Conservation (phyloP, 2,888 invertebrate genomes). For the Hirtodrosophila histrioides region DNA sequence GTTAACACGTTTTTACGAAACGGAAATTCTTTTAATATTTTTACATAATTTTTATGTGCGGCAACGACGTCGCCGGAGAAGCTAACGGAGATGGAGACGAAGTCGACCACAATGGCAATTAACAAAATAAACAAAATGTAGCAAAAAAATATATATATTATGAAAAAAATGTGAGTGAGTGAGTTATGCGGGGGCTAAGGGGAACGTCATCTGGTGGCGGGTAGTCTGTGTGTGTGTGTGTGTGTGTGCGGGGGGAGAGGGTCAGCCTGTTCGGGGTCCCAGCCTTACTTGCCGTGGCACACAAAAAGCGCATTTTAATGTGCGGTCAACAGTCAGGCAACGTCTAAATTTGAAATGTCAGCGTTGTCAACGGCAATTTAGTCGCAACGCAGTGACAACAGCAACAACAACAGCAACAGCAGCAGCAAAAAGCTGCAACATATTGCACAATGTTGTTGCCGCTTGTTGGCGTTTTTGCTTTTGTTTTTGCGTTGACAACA, state of each 20-base stretch:
- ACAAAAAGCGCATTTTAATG: conserved; percentile 73
- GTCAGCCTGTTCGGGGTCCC: conserved; percentile 17
- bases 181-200: conserved; percentile 27
- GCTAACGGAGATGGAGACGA: not conserved
- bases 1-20: conserved; percentile 66
- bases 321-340: conserved; percentile 76
- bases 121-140: conserved; percentile 60
- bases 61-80: conserved; percentile 7
- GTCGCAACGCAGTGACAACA: conserved; percentile 37
- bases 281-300: conserved; percentile 60
- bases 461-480: conserved; percentile 16
- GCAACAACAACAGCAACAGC: conserved; percentile 22
- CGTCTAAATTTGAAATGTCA: conserved; percentile 76
- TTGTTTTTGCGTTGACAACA: conserved; percentile 56
- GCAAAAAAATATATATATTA: conserved; percentile 24
- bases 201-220: conserved; percentile 17
- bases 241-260: not conserved
- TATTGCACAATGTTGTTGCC: conserved; percentile 44
- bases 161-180: conserved; percentile 11
- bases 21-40: conserved; percentile 63
- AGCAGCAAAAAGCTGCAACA: conserved; percentile 39
- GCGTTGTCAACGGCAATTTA: conserved; percentile 71
- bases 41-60: conserved; percentile 62
- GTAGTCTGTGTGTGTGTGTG: too few relatives aligned
- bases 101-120: conserved; percentile 52